Evolutionary conservation across 2,797 vertebrate species (phyloP), one percentile per base, ranked within the genome.

Genomic region (Hoplostethus atlanticus): DNA sequence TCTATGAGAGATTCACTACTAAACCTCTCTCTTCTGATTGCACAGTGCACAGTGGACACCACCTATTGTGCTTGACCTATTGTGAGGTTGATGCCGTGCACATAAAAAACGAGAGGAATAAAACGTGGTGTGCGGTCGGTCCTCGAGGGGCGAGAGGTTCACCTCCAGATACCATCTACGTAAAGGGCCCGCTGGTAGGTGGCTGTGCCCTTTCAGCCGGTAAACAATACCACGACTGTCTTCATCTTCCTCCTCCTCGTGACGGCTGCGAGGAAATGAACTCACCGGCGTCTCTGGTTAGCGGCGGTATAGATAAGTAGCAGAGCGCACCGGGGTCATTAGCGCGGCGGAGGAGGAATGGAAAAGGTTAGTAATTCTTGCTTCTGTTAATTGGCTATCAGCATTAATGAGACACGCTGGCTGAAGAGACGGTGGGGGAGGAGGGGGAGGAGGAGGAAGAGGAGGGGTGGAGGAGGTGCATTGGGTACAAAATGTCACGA

Each of bases 301-400:
- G 77, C 62, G 17, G 31, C 76, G 87, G 79, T 85, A 81, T 75
- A 89, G 80, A 87, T 86, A 78, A 87, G 83, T 85, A 78, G 76
- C 31, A 5, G 61, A 73, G 85, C 78, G 68, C 71, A 72, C 57
- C 8, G 69, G 79, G 84, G 84, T 89, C 84, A 80, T 91, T 64
- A 79, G 80, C 65, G 46, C 59, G 52, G 21, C 57, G 61, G 78
- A 66, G 71, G 82, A 81, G 82, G 48, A 74, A 83, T 75, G 79
- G 82, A 67, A 92, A 93, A 93, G 91, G 90, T 92, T 92, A 90
- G 73, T 75, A 68, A 86, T 80, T 81, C 75, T 78, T 74, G 79
- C 79, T 71, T 68, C 63, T 87, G 88, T 81, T 93, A 92, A 93
- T 93, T 91, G 90, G 68, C 76, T 83, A 88, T 85, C 89, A 84